Conservation (phyloP, 2,888 invertebrate species). For the Dryomyza anilis region DNA sequence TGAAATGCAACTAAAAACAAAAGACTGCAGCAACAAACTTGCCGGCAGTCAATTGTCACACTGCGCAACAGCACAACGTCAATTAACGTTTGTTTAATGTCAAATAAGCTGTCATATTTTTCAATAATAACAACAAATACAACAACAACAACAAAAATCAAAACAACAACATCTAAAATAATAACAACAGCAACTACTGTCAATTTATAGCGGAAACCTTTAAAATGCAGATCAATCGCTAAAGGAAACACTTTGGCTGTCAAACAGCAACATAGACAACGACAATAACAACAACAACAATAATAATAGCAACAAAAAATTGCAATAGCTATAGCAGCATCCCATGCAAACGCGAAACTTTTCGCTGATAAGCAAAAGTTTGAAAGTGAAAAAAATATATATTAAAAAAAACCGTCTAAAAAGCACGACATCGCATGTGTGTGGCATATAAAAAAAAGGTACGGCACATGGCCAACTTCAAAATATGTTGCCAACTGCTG, state of each 20-base stretch:
- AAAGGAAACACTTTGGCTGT: conserved; percentile 3
- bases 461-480: neutral
- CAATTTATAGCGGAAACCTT: conserved; percentile 5
- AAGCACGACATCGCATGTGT: neutral
- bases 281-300: neutral
- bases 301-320: neutral
- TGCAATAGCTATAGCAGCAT: neutral
- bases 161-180: neutral
- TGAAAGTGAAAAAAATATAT: no score
- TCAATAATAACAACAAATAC: conserved; percentile 1
- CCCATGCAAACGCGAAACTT: neutral
- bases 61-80: neutral
- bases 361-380: conserved; percentile 9
- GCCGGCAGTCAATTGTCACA: neutral
- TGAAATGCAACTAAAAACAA: conserved; percentile 7
- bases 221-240: conserved; percentile 16
- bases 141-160: neutral
- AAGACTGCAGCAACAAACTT: conserved; percentile 23
- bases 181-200: conserved; percentile 18
- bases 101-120: conserved; percentile 21
- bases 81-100: conserved; percentile 15
- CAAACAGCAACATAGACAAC: neutral
- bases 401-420: neutral
- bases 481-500: neutral
- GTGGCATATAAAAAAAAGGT: conserved; percentile 2